These are phyloP conservation scores for Ardeotis arabs DNA, from an alignment of 2,113 vertebrate species.

Conservation along the genomic window DNA sequence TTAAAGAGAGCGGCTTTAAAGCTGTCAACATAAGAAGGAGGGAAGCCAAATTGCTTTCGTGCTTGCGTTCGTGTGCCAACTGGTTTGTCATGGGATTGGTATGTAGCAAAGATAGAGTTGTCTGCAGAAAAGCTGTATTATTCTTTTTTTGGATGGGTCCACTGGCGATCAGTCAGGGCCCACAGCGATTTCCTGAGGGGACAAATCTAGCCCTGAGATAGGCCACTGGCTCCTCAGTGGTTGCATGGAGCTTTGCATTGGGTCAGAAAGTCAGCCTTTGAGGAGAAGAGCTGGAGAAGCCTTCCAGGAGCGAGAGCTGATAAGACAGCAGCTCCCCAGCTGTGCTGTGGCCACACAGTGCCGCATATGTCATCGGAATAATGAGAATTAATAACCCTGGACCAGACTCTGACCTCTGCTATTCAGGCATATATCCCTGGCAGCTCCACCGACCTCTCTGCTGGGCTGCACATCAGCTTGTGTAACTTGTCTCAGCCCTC, in stretches of 20 bases:
- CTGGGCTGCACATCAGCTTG: background rate
- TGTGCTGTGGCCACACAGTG: conserved; percentile 40
- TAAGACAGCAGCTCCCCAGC: conserved; percentile 59
- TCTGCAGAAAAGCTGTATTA: conserved; percentile 64
- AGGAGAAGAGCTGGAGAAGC: conserved; percentile 44
- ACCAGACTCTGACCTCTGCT: conserved; percentile 50
- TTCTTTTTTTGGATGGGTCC: conserved; percentile 62
- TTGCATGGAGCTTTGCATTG: background rate
- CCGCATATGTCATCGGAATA: background rate
- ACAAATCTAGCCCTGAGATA: conserved; percentile 42
- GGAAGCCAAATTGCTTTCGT: conserved; percentile 71
- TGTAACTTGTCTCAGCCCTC: conserved; percentile 1
- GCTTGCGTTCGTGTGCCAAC: conserved; percentile 57
- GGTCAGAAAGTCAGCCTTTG: conserved; percentile 46
- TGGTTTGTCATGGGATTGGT: conserved; percentile 73
- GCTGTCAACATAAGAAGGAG: conserved; percentile 69
- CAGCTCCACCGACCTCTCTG: background rate
- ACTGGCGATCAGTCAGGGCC: conserved; percentile 59
- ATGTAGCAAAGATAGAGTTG: conserved; percentile 72
- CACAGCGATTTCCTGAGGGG: conserved; percentile 50
- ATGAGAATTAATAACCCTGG: conserved; percentile 26
- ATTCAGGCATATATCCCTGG: background rate
- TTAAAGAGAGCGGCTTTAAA: conserved; percentile 75
- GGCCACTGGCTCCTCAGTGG: conserved; percentile 9
- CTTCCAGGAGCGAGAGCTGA: conserved; percentile 55